Conservation (phyloP, 2,113 vertebrate species). For the Riparia riparia region DNA sequence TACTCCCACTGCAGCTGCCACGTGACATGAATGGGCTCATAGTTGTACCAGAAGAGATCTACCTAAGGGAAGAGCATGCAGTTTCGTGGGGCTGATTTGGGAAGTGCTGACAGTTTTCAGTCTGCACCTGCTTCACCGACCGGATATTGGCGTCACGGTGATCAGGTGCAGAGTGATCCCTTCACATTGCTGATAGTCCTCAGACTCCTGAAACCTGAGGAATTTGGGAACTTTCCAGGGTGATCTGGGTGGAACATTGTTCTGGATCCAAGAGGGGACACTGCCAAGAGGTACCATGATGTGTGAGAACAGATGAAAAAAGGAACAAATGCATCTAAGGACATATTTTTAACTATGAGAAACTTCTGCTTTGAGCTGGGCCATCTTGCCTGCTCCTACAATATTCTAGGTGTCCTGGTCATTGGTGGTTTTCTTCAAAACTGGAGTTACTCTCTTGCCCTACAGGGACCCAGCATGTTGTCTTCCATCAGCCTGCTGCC, state of each 20-base stretch:
- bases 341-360: background rate
- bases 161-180: constrained; percentile 1
- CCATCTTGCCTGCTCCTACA: rapidly evolving
- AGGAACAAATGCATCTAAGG: background rate
- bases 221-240: background rate
- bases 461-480: rapidly evolving
- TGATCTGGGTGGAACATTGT: background rate
- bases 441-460: background rate
- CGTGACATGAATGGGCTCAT: background rate
- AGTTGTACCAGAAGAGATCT: background rate
- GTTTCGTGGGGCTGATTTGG: background rate
- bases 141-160: background rate
- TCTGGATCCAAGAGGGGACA: background rate
- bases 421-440: background rate
- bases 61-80: background rate
- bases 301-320: background rate
- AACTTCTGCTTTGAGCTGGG: background rate
- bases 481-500: background rate
- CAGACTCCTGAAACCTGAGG: background rate
- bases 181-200: background rate
- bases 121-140: background rate
- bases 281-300: background rate
- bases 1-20: background rate
- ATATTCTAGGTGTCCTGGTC: background rate
- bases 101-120: constrained; percentile 3